These are phyloP conservation scores for Morpho deidamia DNA, from an alignment of 2,888 invertebrate species.

Conservation along the genomic window DNA sequence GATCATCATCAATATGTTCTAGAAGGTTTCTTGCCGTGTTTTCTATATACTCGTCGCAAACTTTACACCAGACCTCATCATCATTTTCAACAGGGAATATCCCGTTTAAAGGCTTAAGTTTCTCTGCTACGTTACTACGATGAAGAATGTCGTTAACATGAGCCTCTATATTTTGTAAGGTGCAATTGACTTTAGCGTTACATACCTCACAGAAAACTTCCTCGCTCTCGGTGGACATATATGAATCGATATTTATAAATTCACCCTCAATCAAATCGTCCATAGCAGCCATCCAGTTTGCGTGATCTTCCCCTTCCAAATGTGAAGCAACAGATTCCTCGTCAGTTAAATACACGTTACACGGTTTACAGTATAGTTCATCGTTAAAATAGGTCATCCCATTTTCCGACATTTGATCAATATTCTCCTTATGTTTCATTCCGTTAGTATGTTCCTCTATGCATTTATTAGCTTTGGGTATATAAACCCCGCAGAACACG, in stretches of 20 bases:
- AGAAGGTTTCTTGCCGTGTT: conserved; percentile 44
- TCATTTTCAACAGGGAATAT: conserved; percentile 46
- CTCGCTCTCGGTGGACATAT: conserved; percentile 43
- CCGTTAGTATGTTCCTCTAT: conserved; percentile 58
- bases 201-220: conserved; percentile 50
- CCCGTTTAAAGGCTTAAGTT: conserved; percentile 45
- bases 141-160: conserved; percentile 51
- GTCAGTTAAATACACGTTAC: conserved; percentile 37
- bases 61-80: conserved; percentile 48
- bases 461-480: conserved; percentile 56
- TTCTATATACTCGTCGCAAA: conserved; percentile 44
- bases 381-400: conserved; percentile 42
- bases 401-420: conserved; percentile 47
- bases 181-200: conserved; percentile 35
- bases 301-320: conserved; percentile 44
- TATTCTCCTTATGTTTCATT: conserved; percentile 50
- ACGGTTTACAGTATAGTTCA: conserved; percentile 47
- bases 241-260: conserved; percentile 45
- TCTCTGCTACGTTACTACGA: conserved; percentile 42
- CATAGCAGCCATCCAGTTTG: conserved; percentile 49
- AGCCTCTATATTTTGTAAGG: conserved; percentile 40
- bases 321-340: conserved; percentile 47
- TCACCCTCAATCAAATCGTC: conserved; percentile 53
- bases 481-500: conserved; percentile 52
- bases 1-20: conserved; percentile 48